Evolutionary conservation across 1,140 invertebrate genomes (phyloP), one percentile per base, ranked within the genome.

Genomic region (Hyles euphorbiae): DNA sequence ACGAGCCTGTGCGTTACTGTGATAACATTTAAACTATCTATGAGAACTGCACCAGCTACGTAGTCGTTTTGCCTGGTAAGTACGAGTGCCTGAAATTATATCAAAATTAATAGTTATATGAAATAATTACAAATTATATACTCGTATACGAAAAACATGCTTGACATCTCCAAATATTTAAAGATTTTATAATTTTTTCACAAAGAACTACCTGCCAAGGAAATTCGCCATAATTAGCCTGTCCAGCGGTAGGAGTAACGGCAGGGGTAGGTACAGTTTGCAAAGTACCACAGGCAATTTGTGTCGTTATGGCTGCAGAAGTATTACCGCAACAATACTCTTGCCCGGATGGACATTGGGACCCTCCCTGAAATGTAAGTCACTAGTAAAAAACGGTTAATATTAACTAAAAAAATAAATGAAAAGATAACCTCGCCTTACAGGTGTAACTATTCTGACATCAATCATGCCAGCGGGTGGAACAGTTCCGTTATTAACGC

Each of bases 1-100:
- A 87, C 72, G 40, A 95, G 85, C 76, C 93, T 92, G 72, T 95
- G 94, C 32, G 93, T 93, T 2, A 91, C 93, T 3, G 94, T 95
- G 2, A 95, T 70, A 5, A 95, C 91, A 72, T 94, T 91, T 22
- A 90, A 86, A 9, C 87, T 67, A 63, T 91, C 90, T 46, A 95
- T 91, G 3, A 95, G 81, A 5, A 92, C 93, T 5, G 93, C 94
- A 10, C 92, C 93, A 11, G 93, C 94, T 44, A 94, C 62, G 68
- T 94, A 95, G 53, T 87, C 89, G 67, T 94, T 90, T 72, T 87
- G 81, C 61, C 74, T 87, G 3, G 87, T 86, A 44, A 90, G 67
- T 50, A 90, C 80, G 10, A 89, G 40, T 5, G 78, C 87, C 89
- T 90, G 72, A 53, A 81, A 82, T 22, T 55, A 65, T 49, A 59